These are phyloP conservation scores for Silurus aristotelis DNA, from an alignment of 2,797 vertebrate species.

Conservation along the genomic window DNA sequence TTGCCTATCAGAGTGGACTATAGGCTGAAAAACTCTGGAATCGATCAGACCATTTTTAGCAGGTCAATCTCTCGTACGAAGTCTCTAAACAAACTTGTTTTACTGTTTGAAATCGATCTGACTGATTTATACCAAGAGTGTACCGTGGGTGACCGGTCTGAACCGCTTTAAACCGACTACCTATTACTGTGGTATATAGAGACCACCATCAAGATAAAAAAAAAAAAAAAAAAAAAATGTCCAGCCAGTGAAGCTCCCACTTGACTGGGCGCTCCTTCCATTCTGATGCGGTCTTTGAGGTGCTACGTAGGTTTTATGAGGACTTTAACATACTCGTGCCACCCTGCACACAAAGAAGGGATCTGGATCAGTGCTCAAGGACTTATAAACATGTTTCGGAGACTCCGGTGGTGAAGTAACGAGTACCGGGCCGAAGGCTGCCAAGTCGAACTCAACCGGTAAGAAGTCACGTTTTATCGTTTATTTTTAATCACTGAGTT, in stretches of 20 bases:
- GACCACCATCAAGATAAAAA: background rate
- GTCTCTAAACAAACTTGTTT: background rate
- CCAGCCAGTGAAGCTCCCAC: constrained; percentile 23
- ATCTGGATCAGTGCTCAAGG: constrained; percentile 73
- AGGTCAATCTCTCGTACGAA: background rate
- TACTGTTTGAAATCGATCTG: background rate
- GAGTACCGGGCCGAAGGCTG: constrained; percentile 80
- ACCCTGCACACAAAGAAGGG: constrained; percentile 36
- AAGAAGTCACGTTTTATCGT: constrained; percentile 76
- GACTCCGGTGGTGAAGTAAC: constrained; percentile 74
- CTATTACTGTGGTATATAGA: background rate
- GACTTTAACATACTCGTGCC: constrained; percentile 35
- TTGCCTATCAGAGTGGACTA: background rate
- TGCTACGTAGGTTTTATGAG: constrained; percentile 29
- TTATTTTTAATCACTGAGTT: constrained; percentile 79
- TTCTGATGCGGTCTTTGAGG: constrained; percentile 26
- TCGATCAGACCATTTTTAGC: background rate
- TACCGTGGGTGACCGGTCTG: background rate
- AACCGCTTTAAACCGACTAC: background rate
- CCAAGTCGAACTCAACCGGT: constrained; percentile 83
- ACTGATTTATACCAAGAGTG: background rate
- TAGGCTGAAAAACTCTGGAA: background rate
- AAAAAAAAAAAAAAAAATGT: background rate
- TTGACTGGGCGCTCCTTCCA: constrained; percentile 46
- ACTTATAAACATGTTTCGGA: constrained; percentile 74